Percentiles rank a stretch among this genome's conserved stretches.
Evolutionary conservation across 2,888 invertebrate genomes (phyloP).

Genomic region (Catonia carolina): DNA sequence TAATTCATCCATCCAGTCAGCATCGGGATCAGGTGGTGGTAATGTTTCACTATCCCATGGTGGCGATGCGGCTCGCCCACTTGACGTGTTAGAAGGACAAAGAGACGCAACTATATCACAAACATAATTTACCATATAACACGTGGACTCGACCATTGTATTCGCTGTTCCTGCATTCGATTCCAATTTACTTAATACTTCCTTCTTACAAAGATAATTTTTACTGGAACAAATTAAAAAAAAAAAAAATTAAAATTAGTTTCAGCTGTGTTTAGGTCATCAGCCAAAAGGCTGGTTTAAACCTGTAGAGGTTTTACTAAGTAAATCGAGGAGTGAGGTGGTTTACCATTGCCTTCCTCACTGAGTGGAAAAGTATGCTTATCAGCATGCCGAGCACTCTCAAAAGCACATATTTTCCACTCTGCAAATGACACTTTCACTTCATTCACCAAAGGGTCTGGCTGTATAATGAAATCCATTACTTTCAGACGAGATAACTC

Average conservation of each 20-base stretch:
- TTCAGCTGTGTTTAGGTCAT: no score
- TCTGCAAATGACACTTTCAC: no score
- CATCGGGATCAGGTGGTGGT: conserved; percentile 61
- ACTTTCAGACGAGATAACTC: no score
- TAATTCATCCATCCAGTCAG: conserved; percentile 81
- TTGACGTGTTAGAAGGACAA: conserved; percentile 40
- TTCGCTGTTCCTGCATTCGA: conserved; percentile 45
- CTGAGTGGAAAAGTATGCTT: no score
- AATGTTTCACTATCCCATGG: conserved; percentile 72
- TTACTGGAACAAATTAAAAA: conserved; percentile 42
- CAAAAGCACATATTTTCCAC: not conserved
- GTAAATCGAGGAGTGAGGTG: no score
- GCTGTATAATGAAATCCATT: no score
- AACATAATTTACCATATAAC: conserved; percentile 76
- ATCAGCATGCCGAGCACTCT: not conserved
- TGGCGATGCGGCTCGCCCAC: conserved; percentile 52
- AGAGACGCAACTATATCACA: conserved; percentile 64
- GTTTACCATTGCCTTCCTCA: no score
- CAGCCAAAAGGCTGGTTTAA: no score
- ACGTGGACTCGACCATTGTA: conserved; percentile 64
- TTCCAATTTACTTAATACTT: conserved; percentile 51
- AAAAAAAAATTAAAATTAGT: not conserved
- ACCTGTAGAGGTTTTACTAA: no score
- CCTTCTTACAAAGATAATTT: conserved; percentile 51
- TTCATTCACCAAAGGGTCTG: no score